A percentile compares a stretch with the other conserved stretches of the same genome.
These are phyloP conservation scores for Vicugna pacos DNA, from an alignment of 2,113 vertebrate species.

Conservation along the genomic window DNA sequence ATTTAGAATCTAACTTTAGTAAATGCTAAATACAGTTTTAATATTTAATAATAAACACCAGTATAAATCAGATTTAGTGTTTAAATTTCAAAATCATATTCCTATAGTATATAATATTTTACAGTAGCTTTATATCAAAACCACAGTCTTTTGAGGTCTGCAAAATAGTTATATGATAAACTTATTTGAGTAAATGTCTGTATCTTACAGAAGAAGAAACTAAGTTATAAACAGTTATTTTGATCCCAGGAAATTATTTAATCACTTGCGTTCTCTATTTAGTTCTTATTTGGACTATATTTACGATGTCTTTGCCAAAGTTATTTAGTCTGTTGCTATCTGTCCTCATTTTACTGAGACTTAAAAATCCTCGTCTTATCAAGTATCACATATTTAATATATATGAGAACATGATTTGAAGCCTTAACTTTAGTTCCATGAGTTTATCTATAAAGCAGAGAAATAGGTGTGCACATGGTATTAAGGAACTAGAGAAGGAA, in stretches of 20 bases:
- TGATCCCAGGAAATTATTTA: background rate
- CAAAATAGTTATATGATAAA: background rate
- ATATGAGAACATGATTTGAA: background rate
- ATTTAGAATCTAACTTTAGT: background rate
- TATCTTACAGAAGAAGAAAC: background rate
- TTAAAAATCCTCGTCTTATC: background rate
- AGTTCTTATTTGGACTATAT: background rate
- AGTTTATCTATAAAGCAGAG: background rate
- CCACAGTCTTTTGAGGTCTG: background rate
- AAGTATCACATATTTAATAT: background rate
- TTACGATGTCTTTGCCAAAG: background rate
- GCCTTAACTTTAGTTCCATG: background rate
- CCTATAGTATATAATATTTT: background rate
- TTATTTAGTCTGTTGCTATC: background rate
- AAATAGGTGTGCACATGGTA: background rate
- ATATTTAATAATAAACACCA: background rate
- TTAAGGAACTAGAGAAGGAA: background rate
- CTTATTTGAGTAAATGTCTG: background rate
- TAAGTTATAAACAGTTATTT: background rate
- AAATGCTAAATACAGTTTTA: background rate
- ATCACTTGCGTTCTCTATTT: background rate
- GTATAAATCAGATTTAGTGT: background rate
- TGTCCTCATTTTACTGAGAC: background rate
- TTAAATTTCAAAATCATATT: background rate
- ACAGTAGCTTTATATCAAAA: background rate